Percentiles rank a stretch among this genome's conserved stretches.
phyloP scores from a whole-genome alignment of 2,797 vertebrate species.

The Acridotheres tristis region DNA sequence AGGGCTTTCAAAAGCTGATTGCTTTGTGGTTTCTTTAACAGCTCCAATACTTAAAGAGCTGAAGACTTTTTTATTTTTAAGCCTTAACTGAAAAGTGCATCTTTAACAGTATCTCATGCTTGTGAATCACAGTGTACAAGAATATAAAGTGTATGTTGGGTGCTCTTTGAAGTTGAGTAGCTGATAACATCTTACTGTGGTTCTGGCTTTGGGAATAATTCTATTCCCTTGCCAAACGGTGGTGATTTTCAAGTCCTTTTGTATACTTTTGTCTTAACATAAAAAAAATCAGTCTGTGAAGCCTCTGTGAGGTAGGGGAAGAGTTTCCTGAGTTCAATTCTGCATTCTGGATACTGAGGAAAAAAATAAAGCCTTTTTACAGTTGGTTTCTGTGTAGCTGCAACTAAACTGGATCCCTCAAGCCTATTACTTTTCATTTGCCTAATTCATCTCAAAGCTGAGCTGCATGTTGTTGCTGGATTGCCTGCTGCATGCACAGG shows the following conservation, averaged over 20 bases:
- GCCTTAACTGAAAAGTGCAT: not conserved
- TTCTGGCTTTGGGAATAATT: not conserved
- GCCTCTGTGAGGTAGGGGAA: not conserved
- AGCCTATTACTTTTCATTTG: not conserved
- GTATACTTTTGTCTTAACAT: not conserved
- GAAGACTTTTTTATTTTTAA: not conserved
- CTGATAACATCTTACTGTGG: not conserved
- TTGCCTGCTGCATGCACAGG: not conserved
- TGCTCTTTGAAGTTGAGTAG: not conserved
- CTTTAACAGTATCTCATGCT: not conserved
- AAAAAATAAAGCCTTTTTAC: not conserved
- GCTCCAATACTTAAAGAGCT: not conserved
- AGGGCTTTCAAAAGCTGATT: constrained; percentile 4
- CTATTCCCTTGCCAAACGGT: not conserved
- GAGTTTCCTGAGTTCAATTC: not conserved
- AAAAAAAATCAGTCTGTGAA: constrained; percentile 4
- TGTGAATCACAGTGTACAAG: not conserved
- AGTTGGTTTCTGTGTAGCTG: not conserved
- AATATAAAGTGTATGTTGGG: not conserved
- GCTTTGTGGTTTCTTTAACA: constrained; percentile 19
- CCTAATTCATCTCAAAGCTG: constrained; percentile 9
- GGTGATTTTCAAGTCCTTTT: not conserved
- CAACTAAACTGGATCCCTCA: not conserved
- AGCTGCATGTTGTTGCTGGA: not conserved
- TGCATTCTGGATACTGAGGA: not conserved